Conservation (phyloP, 1,140 invertebrate genomes). For the Eulimnadia texana region DNA sequence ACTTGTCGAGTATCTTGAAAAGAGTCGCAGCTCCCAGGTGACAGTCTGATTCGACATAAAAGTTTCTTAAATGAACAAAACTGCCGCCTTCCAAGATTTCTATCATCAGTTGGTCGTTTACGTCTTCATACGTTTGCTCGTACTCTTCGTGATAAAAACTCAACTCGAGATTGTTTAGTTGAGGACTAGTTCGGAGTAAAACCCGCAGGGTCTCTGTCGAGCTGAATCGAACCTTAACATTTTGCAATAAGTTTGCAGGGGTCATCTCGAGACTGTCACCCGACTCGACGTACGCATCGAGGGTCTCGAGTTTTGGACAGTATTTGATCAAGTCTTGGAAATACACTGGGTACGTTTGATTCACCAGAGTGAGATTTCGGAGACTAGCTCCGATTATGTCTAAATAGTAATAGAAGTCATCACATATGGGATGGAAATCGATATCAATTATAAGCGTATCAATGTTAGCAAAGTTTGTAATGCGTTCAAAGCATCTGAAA, state of each 20-base stretch:
- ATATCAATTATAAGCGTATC: neutral
- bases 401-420: neutral
- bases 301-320: neutral
- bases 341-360: neutral
- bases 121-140: neutral
- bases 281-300: neutral
- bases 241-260: neutral
- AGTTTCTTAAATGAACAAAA: neutral
- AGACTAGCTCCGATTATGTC: neutral
- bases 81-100: neutral
- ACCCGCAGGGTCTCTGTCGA: neutral
- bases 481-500: neutral
- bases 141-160: neutral
- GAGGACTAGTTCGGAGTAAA: neutral
- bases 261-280: neutral
- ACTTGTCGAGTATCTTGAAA: neutral
- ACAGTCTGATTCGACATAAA: neutral
- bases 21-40: neutral
- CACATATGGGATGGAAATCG: neutral
- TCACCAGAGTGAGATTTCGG: neutral
- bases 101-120: neutral
- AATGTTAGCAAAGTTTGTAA: neutral
- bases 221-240: neutral
- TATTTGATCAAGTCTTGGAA: neutral
- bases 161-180: neutral